Percentiles rank a stretch among this genome's conserved stretches.
phyloP scores from a whole-genome alignment of 2,113 vertebrate species.

The Halcyon malimbica region DNA sequence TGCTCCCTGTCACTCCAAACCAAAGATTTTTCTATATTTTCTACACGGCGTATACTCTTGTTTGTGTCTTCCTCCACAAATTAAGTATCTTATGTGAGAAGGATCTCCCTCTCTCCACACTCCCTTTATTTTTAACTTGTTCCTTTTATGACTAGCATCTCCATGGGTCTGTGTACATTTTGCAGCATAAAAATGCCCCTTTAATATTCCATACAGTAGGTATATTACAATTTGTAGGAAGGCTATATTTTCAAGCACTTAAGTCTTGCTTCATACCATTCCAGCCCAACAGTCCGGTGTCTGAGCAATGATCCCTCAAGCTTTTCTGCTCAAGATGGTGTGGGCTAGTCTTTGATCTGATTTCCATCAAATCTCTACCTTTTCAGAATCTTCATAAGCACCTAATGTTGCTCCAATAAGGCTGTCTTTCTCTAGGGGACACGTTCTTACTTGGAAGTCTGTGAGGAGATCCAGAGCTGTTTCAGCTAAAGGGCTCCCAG shows the following conservation, averaged over 20 bases:
- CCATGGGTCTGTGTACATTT: not conserved
- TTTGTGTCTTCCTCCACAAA: not conserved
- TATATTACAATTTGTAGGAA: not conserved
- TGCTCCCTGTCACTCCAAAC: not conserved
- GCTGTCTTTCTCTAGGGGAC: not conserved
- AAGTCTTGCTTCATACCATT: not conserved
- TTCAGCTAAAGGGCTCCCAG: not conserved
- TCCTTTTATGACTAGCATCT: not conserved
- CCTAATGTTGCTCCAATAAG: not conserved
- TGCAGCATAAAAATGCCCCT: not conserved
- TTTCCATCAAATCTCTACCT: not conserved
- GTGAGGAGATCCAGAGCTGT: not conserved
- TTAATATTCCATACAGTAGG: not conserved
- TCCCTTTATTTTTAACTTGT: not conserved
- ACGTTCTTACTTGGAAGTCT: not conserved
- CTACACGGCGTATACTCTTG: not conserved
- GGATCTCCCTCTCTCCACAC: not conserved
- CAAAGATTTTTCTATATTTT: not conserved
- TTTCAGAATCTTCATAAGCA: not conserved
- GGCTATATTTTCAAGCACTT: not conserved
- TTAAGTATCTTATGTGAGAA: not conserved
- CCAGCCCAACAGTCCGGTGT: not conserved
- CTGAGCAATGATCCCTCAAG: not conserved
- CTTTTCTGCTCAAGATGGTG: not conserved
- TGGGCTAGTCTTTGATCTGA: not conserved